Evolutionary conservation across 2,888 invertebrate species (phyloP), one percentile per base, ranked within the genome.

Genomic region (Drosophila anceps): DNA sequence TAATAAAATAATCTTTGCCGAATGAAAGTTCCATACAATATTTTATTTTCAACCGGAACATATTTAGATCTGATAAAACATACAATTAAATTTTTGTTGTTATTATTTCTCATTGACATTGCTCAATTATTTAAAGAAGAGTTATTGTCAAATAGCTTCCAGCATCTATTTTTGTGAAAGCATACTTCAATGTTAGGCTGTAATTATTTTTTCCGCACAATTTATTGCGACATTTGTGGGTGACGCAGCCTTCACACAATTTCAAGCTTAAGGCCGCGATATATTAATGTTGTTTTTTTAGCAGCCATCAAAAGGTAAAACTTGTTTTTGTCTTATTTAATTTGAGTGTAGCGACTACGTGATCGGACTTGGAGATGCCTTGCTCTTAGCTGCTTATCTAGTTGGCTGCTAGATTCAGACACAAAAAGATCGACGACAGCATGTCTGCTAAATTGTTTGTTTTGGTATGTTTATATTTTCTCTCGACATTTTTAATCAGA

Each of bases 241-340:
- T 66, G 66, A 78, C 39, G 53, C 15, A 44, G 35, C 12, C 29
- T 39, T 73, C 48, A 73, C 27, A 73, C n/a, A 61, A 66, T 50
- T 57, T 35, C 35, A 48, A 50, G 50, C 18, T 46, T 43, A 66
- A 73, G 79, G 66, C 58, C 44, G 31, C 41, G 33, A 18, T 39
- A 13, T 46, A 58, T 41, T 39, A 13, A 48, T 58, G 15, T 20
- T 57, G 35, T 27, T 31, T 31, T 76, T 13, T 37, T 61, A 51
- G 15, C 15, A 37, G 39, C 39, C 54, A 39, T 27, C 13, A 55
- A 51, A 37, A 20, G 10, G 9, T 35, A 59, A 73, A 75, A 75
- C 74, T 54, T 12, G 73, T 75, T 75, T 73, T n/a, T 6, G 39
- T 31, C 27, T 73, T 51, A 73, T 62, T 59, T 62, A 78, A 62